Base-by-base conservation (phyloP, 2,888 invertebrate genomes). In the Eustalomyia histrio region DNA sequence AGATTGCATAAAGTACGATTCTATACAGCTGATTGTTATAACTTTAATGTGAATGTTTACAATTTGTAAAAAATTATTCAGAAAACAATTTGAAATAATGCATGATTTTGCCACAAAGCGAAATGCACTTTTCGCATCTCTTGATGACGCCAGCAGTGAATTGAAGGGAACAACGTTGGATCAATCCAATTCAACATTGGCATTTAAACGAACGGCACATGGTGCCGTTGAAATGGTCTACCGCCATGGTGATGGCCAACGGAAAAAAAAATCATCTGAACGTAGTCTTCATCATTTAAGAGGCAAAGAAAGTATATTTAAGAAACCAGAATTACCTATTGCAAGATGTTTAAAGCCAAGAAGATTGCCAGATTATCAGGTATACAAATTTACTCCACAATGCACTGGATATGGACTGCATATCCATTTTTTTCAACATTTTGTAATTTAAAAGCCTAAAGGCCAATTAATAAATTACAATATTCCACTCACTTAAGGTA, bases 291-390 rank as follows among this genome's bases (percentile, higher is more conserved):
- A 85, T 0, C 87, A 86, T 21, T 84, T 91, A 76, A 86, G 88
- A 0, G 90, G 90, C 35, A 90, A 93, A 86, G 95, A 96, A 87
- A 96, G 96, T 87, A 95, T 96, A 83, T 96, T 94, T 85, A 96
- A 96, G 88, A 92, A 93, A 79, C 94, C 95, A 1, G 94, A 94
- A 85, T 92, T 93, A 17, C 94, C 94, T 2, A 92, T 94, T 65
- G 89, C 90, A 0, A 92, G 92, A 80, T 93, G 93, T 84, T 89
- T 93, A 43, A 92, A 92, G 61, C 90, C 91, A 1, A 88, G 91
- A 9, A 88, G 87, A 63, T 87, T 90, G 5, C 92, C 92, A 52
- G 92, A 92, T 84, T 90, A 87, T 84, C 87, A 92, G 80, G 92
- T 90, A 83, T 60, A 6, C 14, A 47, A 14, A 24, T 57, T 9